Evolutionary conservation across 2,888 invertebrate genomes (phyloP).

Genomic region (Pelosia muscerda): DNA sequence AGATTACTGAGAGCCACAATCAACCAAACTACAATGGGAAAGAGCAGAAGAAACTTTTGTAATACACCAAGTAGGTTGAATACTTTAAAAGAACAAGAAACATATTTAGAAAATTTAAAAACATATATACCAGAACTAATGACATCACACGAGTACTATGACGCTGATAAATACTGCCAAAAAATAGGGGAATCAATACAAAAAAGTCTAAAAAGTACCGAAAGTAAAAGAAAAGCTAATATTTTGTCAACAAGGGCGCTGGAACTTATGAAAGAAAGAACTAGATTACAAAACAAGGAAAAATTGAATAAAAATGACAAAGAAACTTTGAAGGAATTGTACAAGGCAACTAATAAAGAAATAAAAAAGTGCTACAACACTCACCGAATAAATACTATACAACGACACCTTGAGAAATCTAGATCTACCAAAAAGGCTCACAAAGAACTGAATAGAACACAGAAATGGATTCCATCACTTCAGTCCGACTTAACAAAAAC

Average conservation of each 20-base stretch:
- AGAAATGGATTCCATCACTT: not conserved
- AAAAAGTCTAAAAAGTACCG: not conserved
- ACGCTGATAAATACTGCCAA: not conserved
- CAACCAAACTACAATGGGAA: too few relatives aligned
- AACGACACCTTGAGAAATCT: too few relatives aligned
- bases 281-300: not conserved
- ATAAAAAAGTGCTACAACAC: too few relatives aligned
- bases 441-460: not conserved
- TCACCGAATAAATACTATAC: too few relatives aligned
- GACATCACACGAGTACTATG: not conserved
- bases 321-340: not conserved
- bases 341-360: too few relatives aligned
- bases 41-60: too few relatives aligned
- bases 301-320: not conserved
- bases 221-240: not conserved
- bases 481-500: not conserved
- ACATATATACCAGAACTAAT: too few relatives aligned
- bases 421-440: not conserved
- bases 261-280: too few relatives aligned
- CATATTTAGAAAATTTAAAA: too few relatives aligned
- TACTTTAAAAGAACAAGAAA: not conserved
- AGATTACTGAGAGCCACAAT: not conserved
- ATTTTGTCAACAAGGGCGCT: not conserved
- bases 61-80: not conserved
- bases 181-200: not conserved